Percentiles rank a stretch among this genome's conserved stretches.
phyloP scores from a whole-genome alignment of 2,797 vertebrate genomes.

The Labeo calbasu region DNA sequence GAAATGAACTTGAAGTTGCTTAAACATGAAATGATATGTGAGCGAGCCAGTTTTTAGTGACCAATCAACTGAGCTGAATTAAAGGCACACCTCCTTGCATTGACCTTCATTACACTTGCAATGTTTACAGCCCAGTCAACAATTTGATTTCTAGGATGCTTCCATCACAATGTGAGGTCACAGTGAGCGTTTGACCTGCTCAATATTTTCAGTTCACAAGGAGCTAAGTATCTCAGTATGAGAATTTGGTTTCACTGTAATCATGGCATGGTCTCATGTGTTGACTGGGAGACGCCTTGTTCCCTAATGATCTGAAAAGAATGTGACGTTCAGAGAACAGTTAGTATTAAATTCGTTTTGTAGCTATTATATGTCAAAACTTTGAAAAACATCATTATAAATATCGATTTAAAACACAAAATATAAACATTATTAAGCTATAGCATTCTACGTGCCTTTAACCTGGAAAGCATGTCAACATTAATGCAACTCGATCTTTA shows the following conservation, averaged over 20 bases:
- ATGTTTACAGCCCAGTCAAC: slow-evolving; percentile 17
- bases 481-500: background rate
- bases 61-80: slow-evolving; percentile 18
- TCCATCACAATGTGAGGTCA: background rate
- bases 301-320: background rate
- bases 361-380: background rate
- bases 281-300: background rate
- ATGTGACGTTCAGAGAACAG: background rate
- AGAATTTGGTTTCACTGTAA: background rate
- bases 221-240: background rate
- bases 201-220: background rate
- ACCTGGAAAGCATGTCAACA: background rate
- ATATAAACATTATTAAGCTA: background rate
- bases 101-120: slow-evolving; percentile 23
- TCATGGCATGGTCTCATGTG: background rate
- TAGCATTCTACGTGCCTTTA: background rate
- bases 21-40: slow-evolving; percentile 5
- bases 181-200: background rate
- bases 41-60: slow-evolving; percentile 6
- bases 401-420: background rate
- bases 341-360: background rate
- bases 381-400: background rate
- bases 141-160: background rate
- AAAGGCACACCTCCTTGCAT: slow-evolving; percentile 26
- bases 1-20: background rate